These are phyloP conservation scores for Caenorhabditis sp. DNA, from an alignment of 2,888 invertebrate species.

Conservation along the genomic window DNA sequence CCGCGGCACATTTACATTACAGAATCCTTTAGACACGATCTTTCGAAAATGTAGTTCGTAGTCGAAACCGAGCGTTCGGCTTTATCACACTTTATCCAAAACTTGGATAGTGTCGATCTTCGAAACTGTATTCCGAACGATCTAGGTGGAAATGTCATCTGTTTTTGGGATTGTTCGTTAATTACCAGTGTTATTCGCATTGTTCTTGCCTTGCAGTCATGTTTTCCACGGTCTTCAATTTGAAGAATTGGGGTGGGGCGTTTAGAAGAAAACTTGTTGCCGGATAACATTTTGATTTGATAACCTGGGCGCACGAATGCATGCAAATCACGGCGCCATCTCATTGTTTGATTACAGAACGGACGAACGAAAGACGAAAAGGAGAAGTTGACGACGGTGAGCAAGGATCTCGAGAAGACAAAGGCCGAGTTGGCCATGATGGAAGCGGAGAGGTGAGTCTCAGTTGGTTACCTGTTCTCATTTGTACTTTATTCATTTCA, in stretches of 20 bases:
- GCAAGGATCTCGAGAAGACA: conserved; percentile 55
- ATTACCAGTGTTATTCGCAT: too few relatives aligned
- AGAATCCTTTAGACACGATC: too few relatives aligned
- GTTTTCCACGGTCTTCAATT: conserved; percentile 10
- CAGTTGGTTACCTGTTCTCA: background rate
- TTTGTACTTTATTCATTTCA: conserved; percentile 21
- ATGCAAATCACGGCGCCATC: background rate
- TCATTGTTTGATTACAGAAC: conserved; percentile 24
- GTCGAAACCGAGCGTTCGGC: too few relatives aligned
- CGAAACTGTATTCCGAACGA: too few relatives aligned
- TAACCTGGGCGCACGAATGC: conserved; percentile 20
- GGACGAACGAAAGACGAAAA: conserved; percentile 46
- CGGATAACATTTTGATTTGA: conserved; percentile 42
- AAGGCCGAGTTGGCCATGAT: conserved; percentile 56
- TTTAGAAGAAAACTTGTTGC: conserved; percentile 31
- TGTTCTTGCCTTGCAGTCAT: conserved; percentile 3
- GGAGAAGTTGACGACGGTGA: conserved; percentile 44
- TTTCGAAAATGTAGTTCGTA: too few relatives aligned
- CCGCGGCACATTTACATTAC: too few relatives aligned
- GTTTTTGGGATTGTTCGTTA: too few relatives aligned
- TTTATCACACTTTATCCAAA: too few relatives aligned
- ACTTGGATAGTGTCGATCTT: too few relatives aligned
- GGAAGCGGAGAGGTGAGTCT: conserved; percentile 49
- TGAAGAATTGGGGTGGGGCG: conserved; percentile 23
- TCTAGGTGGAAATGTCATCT: too few relatives aligned